Evolutionary conservation across 1,140 invertebrate genomes (phyloP).

Genomic region (Meteorus sp.): DNA sequence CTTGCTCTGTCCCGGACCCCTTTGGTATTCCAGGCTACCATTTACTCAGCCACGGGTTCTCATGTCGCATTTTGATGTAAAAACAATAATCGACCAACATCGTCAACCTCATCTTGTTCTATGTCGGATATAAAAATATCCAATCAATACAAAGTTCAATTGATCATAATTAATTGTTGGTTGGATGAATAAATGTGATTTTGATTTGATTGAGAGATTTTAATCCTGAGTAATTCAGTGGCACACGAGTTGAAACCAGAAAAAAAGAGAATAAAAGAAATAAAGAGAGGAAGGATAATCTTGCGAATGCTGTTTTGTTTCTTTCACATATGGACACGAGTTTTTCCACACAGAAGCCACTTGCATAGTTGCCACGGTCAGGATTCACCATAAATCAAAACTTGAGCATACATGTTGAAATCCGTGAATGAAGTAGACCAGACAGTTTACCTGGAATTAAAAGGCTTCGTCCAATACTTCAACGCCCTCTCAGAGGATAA

Average conservation of each 20-base stretch:
- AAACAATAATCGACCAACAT: no score
- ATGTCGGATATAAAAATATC: no score
- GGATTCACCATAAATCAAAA: neutral
- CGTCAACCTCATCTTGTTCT: no score
- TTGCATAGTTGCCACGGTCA: neutral
- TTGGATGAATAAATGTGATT: no score
- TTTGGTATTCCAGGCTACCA: slow-evolving; percentile 23
- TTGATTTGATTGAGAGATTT: no score
- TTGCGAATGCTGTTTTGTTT: no score
- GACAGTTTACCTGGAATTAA: neutral
- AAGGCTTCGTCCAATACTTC: neutral
- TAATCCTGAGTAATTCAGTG: no score
- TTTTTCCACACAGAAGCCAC: neutral
- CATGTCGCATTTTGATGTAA: neutral
- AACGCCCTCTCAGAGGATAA: neutral
- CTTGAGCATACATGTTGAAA: neutral
- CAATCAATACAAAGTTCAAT: no score
- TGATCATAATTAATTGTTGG: no score
- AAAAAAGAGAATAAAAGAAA: no score
- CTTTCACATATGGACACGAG: neutral
- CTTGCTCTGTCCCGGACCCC: slow-evolving; percentile 1
- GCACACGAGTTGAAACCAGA: no score
- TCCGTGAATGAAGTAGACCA: neutral
- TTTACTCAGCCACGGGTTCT: slow-evolving; percentile 19
- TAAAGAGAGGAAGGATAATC: no score